Conservation (phyloP, 1,140 invertebrate genomes). For the Mya arenaria region DNA sequence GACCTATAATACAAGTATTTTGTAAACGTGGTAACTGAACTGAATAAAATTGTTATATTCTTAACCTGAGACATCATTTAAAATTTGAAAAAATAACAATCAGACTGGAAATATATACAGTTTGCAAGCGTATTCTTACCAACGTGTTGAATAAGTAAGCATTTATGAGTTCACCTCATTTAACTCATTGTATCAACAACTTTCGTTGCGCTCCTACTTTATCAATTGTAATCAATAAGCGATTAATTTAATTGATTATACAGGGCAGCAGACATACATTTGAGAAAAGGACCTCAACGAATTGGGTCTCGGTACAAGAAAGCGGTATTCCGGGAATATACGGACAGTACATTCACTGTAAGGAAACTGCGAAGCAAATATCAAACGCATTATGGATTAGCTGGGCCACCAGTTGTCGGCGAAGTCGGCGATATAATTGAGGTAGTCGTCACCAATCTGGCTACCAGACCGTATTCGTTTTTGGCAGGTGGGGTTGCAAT, state of each 20-base stretch:
- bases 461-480: conserved; percentile 66
- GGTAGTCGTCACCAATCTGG: conserved; percentile 69
- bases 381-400: conserved; percentile 66
- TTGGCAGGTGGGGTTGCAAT: conserved; percentile 65
- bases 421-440: conserved; percentile 70
- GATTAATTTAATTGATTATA: background rate
- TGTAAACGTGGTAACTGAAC: too few relatives aligned
- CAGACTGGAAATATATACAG: too few relatives aligned
- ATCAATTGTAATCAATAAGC: too few relatives aligned
- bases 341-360: conserved; percentile 59
- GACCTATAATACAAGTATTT: too few relatives aligned
- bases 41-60: too few relatives aligned
- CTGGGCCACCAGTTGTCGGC: conserved; percentile 71
- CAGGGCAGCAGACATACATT: background rate
- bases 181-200: too few relatives aligned
- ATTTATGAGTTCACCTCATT: too few relatives aligned
- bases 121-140: too few relatives aligned
- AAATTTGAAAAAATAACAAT: too few relatives aligned
- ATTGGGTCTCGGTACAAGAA: conserved; percentile 74
- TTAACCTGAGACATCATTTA: too few relatives aligned
- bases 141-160: too few relatives aligned
- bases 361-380: background rate
- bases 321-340: conserved; percentile 67
- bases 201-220: too few relatives aligned
- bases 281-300: conserved; percentile 18